Evolutionary conservation across 2,888 invertebrate species (phyloP).

Genomic region (Mystacides longicornis): DNA sequence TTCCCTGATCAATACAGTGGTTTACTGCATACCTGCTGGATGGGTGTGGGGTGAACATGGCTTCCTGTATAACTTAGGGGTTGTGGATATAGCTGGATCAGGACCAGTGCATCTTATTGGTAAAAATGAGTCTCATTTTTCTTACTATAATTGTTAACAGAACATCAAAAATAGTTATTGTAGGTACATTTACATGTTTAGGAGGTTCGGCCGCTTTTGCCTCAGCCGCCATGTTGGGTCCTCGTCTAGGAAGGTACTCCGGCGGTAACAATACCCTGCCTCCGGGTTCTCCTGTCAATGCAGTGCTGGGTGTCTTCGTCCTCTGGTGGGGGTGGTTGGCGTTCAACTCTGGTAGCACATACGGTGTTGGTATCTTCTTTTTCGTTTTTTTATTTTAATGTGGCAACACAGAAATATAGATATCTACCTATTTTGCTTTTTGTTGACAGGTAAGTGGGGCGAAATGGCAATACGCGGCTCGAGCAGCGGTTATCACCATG

Average conservation of each 20-base stretch:
- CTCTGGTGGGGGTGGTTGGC: slow-evolving; percentile 97
- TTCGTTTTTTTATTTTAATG: neutral
- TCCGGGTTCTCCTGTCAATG: slow-evolving; percentile 82
- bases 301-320: slow-evolving; percentile 85
- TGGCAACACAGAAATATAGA: neutral
- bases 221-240: slow-evolving; percentile 84
- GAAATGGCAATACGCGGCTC: slow-evolving; percentile 87
- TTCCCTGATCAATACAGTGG: slow-evolving; percentile 79
- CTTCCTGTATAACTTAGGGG: slow-evolving; percentile 74
- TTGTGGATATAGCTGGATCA: slow-evolving; percentile 88
- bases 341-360: slow-evolving; percentile 88
- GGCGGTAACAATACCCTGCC: slow-evolving; percentile 68
- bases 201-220: slow-evolving; percentile 74
- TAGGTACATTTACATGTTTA: slow-evolving; percentile 29
- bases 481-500: slow-evolving; percentile 86
- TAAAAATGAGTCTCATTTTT: no score
- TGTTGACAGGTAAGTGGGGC: slow-evolving; percentile 57
- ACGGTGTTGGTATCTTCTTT: slow-evolving; percentile 49
- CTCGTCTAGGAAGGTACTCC: slow-evolving; percentile 77
- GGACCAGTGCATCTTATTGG: slow-evolving; percentile 88
- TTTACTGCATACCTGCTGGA: slow-evolving; percentile 89
- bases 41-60: slow-evolving; percentile 91
- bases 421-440: neutral
- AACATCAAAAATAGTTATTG: no score
- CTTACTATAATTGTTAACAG: no score